phyloP scores from a whole-genome alignment of 2,113 vertebrate species.

The Tympanuchus pallidicinctus region DNA sequence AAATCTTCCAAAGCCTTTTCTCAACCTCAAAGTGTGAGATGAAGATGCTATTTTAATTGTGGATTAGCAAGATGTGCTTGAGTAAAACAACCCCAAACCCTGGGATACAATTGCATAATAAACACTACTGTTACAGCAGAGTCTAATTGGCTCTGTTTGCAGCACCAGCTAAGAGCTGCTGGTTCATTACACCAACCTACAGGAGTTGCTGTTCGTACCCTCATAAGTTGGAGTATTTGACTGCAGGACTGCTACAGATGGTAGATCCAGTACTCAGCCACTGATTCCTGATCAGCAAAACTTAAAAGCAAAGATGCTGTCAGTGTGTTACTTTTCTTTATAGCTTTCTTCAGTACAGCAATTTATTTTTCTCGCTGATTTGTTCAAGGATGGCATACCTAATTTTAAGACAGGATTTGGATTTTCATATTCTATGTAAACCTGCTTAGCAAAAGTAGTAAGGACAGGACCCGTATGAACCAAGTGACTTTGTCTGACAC shows the following conservation, averaged over 20 bases:
- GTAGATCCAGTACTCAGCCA: slow-evolving; percentile 40
- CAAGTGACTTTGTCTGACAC: background rate
- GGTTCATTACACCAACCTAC: slow-evolving; percentile 20
- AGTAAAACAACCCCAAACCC: slow-evolving; percentile 19
- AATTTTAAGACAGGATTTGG: background rate
- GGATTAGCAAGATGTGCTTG: background rate
- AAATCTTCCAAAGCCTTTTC: slow-evolving; percentile 32
- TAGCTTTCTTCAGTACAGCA: slow-evolving; percentile 8
- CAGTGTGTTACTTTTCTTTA: background rate
- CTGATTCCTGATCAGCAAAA: slow-evolving; percentile 40
- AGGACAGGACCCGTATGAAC: background rate
- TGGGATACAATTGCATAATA: background rate
- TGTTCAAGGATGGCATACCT: slow-evolving; percentile 4
- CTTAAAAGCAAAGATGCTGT: slow-evolving; percentile 28
- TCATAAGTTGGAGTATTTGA: slow-evolving; percentile 28
- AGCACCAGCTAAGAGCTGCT: slow-evolving; percentile 11
- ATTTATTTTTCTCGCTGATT: slow-evolving; percentile 31
- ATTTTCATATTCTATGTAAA: background rate
- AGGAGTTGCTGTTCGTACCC: slow-evolving; percentile 18
- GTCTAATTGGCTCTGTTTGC: slow-evolving; percentile 30
- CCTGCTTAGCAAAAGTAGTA: background rate
- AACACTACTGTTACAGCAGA: background rate
- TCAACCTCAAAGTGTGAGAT: background rate
- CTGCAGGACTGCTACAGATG: background rate
- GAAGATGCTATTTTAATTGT: slow-evolving; percentile 42